Evolutionary conservation across 2,113 vertebrate genomes (phyloP).

Genomic region (Cathartes aura): DNA sequence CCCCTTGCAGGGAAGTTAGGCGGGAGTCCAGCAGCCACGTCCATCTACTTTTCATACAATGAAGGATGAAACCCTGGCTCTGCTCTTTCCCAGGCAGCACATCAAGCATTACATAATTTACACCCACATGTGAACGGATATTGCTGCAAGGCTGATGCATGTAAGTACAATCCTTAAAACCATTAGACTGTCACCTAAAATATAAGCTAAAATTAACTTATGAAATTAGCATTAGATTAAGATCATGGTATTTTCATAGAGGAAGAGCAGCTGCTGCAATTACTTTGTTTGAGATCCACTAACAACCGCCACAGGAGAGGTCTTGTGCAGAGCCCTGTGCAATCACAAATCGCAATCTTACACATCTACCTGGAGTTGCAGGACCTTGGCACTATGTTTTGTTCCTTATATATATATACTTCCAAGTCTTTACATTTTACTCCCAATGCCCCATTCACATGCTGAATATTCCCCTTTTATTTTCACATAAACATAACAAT

Average conservation of each 20-base stretch:
- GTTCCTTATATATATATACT: neutral
- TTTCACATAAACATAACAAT: neutral
- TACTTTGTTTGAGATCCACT: neutral
- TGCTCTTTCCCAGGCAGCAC: neutral
- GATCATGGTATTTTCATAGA: neutral
- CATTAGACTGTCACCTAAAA: conserved; percentile 51
- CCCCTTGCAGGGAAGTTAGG: neutral
- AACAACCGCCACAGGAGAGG: neutral
- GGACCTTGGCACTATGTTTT: neutral
- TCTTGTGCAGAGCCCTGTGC: neutral
- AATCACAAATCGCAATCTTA: neutral
- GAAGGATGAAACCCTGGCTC: neutral
- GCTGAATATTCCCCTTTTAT: neutral
- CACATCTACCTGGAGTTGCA: neutral
- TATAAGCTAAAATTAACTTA: neutral
- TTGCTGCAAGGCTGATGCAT: neutral
- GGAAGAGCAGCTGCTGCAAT: neutral
- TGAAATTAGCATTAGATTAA: neutral
- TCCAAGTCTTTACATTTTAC: neutral
- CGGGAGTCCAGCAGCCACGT: neutral
- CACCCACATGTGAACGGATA: neutral
- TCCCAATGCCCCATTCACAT: neutral
- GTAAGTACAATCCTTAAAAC: neutral
- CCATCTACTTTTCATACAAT: rapidly evolving
- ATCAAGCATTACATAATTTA: neutral